phyloP scores from a whole-genome alignment of 1,140 invertebrate genomes.

The Holotrichia oblita region DNA sequence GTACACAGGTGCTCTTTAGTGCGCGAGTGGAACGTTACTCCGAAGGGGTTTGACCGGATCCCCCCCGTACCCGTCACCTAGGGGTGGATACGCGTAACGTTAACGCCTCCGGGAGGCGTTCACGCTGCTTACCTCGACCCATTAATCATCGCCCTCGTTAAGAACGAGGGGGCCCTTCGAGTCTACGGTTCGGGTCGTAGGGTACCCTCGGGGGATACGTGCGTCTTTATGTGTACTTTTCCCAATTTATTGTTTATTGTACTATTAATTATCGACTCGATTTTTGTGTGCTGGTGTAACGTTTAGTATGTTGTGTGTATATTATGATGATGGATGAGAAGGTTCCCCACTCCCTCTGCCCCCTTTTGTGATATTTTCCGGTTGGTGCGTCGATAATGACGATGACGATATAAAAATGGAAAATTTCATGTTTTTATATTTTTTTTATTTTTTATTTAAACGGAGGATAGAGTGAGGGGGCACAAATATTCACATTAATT shows the following conservation, averaged over 20 bases:
- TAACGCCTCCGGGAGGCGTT: background rate
- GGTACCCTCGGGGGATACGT: background rate
- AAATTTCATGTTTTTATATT: no score
- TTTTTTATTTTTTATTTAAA: no score
- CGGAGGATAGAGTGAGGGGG: no score
- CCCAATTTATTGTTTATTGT: constrained; percentile 14
- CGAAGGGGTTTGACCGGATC: background rate
- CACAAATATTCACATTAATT: no score
- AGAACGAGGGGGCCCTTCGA: background rate
- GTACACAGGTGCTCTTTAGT: background rate
- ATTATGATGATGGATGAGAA: no score
- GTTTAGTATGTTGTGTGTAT: background rate
- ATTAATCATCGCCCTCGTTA: constrained; percentile 16
- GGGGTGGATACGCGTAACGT: background rate
- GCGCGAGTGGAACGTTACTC: constrained; percentile 10
- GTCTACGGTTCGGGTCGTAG: background rate
- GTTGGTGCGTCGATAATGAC: no score
- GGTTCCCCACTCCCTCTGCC: no score
- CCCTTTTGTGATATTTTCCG: no score
- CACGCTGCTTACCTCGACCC: background rate
- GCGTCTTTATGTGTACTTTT: background rate
- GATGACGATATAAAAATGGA: no score
- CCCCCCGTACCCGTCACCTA: background rate
- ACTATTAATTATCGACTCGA: constrained; percentile 13
- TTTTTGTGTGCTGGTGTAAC: background rate